A percentile compares a stretch with the other conserved stretches of the same genome.
Conservation (phyloP, 2,888 invertebrate genomes). For the Baccha elongata region DNA sequence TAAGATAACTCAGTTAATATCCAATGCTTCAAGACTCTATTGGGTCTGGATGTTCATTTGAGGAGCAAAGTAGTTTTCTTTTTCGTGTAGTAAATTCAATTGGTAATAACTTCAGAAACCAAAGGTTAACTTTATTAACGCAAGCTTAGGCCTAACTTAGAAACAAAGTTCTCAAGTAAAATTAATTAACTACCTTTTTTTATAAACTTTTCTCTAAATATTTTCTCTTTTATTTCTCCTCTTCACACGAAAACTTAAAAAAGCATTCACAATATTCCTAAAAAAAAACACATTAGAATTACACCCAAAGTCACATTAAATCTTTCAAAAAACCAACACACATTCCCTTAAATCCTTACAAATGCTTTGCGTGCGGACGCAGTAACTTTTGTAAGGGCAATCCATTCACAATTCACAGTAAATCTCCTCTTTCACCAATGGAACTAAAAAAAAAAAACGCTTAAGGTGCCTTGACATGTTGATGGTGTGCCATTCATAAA, state of each 20-base stretch:
- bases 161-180: too few relatives aligned
- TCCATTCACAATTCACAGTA: conserved; percentile 38
- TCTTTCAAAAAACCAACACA: conserved; percentile 1
- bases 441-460: neutral
- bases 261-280: neutral
- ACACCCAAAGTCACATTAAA: conserved; percentile 6
- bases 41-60: too few relatives aligned
- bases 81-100: too few relatives aligned
- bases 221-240: too few relatives aligned
- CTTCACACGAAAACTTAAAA: neutral
- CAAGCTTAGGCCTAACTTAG: too few relatives aligned
- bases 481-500: conserved; percentile 33
- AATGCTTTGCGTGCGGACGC: conserved; percentile 16
- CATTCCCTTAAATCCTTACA: conserved; percentile 3
- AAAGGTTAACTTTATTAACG: too few relatives aligned
- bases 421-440: conserved; percentile 8
- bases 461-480: conserved; percentile 38
- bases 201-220: too few relatives aligned
- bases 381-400: conserved; percentile 12
- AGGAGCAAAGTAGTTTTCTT: too few relatives aligned
- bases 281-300: conserved; percentile 10
- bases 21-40: too few relatives aligned
- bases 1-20: too few relatives aligned
- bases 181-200: too few relatives aligned
- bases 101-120: too few relatives aligned